Conservation (phyloP, 30 jellyfish, hydroid and myxozoan species). For the Aurelia aurita complex sp. Pacific region DNA sequence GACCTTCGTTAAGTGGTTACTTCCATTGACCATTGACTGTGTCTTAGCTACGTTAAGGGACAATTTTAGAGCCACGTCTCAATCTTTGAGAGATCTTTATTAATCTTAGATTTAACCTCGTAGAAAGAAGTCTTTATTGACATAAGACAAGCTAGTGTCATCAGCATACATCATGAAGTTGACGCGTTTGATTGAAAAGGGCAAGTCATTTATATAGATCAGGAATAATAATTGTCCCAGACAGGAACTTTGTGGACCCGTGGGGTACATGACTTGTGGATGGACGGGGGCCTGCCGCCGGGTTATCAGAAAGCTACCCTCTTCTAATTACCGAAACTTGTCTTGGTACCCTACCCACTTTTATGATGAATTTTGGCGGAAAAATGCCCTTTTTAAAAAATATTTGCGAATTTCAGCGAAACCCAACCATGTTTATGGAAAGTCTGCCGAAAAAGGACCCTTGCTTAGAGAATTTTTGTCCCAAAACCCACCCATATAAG, state of each 20-base stretch:
- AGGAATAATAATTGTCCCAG: background rate
- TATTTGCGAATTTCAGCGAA: too few relatives aligned
- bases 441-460: too few relatives aligned
- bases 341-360: too few relatives aligned
- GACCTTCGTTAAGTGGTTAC: background rate
- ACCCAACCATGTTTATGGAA: too few relatives aligned
- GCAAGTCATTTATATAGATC: conserved; percentile 1
- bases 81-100: background rate
- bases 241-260: conserved; percentile 4
- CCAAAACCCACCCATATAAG: too few relatives aligned
- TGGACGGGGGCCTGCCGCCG: too few relatives aligned
- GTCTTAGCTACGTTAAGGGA: background rate
- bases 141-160: background rate
- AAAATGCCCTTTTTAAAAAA: too few relatives aligned
- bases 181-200: background rate
- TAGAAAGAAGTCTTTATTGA: background rate
- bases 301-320: too few relatives aligned
- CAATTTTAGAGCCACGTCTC: background rate
- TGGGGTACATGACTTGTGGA: too few relatives aligned
- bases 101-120: background rate
- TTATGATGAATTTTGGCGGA: too few relatives aligned
- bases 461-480: too few relatives aligned
- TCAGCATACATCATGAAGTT: background rate
- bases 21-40: background rate
- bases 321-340: too few relatives aligned